Percentiles rank a stretch among this genome's conserved stretches.
Conservation (phyloP, 2,797 vertebrate species). For the Sebastes cheni region DNA sequence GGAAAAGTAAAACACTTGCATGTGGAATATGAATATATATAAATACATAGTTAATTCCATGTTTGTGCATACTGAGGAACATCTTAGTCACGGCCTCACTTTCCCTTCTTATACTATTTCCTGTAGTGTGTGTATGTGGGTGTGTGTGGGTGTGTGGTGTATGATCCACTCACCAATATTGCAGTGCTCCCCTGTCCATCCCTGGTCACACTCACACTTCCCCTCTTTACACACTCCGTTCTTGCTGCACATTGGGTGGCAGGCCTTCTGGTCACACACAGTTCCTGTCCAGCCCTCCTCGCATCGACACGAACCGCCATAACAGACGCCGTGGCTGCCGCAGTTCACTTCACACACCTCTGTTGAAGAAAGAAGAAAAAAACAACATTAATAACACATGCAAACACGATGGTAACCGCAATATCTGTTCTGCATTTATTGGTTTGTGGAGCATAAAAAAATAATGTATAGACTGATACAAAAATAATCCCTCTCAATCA, state of each 20-base stretch:
- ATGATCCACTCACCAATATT: conserved; percentile 89
- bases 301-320: conserved; percentile 91
- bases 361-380: conserved; percentile 49
- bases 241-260: conserved; percentile 93
- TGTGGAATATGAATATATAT: not conserved
- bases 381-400: not conserved
- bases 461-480: no score
- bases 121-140: not conserved
- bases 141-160: not conserved
- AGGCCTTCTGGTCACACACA: conserved; percentile 91
- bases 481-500: no score
- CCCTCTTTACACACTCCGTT: conserved; percentile 97
- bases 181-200: conserved; percentile 98
- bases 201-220: conserved; percentile 98
- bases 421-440: not conserved
- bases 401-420: not conserved
- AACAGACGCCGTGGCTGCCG: conserved; percentile 89
- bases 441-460: not conserved
- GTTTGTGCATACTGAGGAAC: not conserved
- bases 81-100: not conserved
- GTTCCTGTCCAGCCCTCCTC: conserved; percentile 95
- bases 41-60: not conserved
- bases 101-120: not conserved
- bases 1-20: not conserved
- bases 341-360: conserved; percentile 93